phyloP scores from a whole-genome alignment of 2,797 vertebrate species.

The Poecilia wingei region DNA sequence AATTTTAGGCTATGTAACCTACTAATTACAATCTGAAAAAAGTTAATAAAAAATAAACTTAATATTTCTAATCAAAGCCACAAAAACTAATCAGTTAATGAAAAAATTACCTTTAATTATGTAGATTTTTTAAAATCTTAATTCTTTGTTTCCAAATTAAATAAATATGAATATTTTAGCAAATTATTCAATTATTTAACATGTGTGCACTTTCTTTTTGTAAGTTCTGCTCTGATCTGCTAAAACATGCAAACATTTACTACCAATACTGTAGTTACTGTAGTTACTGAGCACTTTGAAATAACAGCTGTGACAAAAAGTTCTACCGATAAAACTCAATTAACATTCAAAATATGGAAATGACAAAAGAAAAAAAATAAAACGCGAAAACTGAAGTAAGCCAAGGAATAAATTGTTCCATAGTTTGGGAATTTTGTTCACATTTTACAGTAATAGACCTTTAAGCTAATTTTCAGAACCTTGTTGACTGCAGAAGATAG shows the following conservation, averaged over 20 bases:
- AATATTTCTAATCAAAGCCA: background rate
- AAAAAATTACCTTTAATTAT: background rate
- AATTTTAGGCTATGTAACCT: background rate
- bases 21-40: background rate
- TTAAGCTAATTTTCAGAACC: background rate
- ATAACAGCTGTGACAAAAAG: too few species aligned
- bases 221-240: background rate
- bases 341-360: too few species aligned
- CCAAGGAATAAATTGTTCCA: too few species aligned
- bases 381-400: too few species aligned
- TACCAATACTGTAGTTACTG: too few species aligned
- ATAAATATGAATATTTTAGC: background rate
- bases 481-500: background rate
- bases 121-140: background rate
- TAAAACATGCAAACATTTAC: background rate
- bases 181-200: background rate
- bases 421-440: background rate
- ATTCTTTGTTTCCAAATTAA: background rate
- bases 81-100: background rate
- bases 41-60: too few species aligned
- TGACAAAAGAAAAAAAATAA: too few species aligned
- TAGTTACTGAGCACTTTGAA: too few species aligned
- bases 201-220: background rate
- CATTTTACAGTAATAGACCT: background rate
- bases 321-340: too few species aligned